Evolutionary conservation across 1,140 invertebrate species (phyloP), one percentile per base, ranked within the genome.

Genomic region (Drosophila yakuba): DNA sequence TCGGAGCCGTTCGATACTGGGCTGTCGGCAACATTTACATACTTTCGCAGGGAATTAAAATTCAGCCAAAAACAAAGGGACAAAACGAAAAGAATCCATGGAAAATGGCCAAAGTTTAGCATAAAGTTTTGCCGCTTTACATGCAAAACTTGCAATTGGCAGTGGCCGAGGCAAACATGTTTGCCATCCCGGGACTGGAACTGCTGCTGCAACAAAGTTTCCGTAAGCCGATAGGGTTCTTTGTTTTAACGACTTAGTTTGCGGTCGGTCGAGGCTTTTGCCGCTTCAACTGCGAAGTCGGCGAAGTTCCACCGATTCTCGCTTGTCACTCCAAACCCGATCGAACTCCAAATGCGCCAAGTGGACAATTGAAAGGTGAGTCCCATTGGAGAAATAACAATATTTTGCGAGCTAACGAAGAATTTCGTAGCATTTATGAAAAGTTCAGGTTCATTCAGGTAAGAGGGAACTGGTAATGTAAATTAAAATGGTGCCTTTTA

Each of bases 191-290:
- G 72, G 54, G 68, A 71, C 51, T 69, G 38, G 45, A 41, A 28
- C 52, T 67, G 54, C 57, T 64, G 56, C 80, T 51, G 63, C 52
- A 74, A 39, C 64, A 68, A 83, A 75, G 67, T 88, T 89, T 55
- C 71, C 52, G 56, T 88, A 86, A 88, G 84, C 84, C 86, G 83
- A 69, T 74, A 76, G 67, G 72, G 74, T 88, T 86, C 75, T 82
- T 88, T 88, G 75, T 80, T 88, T 88, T 88, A 88, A 89, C 83
- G 79, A 83, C 84, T 88, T 89, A 83, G 71, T 82, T 88, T 88
- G 76, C 47, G 83, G 83, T 66, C 32, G 60, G 69, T 73, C 48
- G 58, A 71, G 44, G 62, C 35, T 66, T 59, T 41, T n/a, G 14
- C 25, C 41, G 23, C n/a, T 36, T 47, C 48, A 25, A 28, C 51